These are phyloP conservation scores for Oxycera nigricornis DNA, from an alignment of 2,888 invertebrate genomes.

Conservation along the genomic window DNA sequence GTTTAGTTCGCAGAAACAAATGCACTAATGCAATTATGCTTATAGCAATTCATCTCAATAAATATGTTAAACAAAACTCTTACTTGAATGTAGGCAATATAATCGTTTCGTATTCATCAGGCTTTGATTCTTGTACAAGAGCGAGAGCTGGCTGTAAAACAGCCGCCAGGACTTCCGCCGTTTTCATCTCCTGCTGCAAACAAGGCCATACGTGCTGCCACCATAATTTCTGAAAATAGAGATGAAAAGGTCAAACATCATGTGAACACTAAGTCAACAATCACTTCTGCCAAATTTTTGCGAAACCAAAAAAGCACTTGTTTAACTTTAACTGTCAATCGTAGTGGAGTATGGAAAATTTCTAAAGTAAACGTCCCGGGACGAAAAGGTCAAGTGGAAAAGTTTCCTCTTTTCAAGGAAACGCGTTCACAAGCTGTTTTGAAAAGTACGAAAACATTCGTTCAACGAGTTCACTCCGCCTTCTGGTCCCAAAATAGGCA, in stretches of 20 bases:
- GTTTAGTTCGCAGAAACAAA: too few species aligned
- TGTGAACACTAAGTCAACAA: not conserved
- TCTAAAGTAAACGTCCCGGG: not conserved
- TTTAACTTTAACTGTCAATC: not conserved
- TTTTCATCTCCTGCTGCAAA: constrained; percentile 82
- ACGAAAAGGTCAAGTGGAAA: not conserved
- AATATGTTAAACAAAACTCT: too few species aligned
- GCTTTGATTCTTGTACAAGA: constrained; percentile 79
- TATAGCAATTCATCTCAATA: too few species aligned
- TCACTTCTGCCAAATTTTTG: not conserved
- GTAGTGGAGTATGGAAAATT: not conserved
- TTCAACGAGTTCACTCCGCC: too few species aligned
- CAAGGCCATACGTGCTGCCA: constrained; percentile 94
- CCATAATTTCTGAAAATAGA: constrained; percentile 83
- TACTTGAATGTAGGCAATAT: constrained; percentile 87
- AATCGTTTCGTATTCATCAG: constrained; percentile 79
- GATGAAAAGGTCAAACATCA: not conserved
- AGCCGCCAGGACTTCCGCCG: constrained; percentile 85
- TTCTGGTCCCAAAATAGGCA: too few species aligned
- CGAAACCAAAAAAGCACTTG: not conserved
- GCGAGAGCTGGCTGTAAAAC: constrained; percentile 84
- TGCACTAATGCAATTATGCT: too few species aligned
- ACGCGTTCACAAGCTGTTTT: too few species aligned
- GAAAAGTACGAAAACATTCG: too few species aligned
- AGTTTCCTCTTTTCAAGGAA: not conserved